A percentile compares a stretch with the other conserved stretches of the same genome.
phyloP scores from a whole-genome alignment of 2,888 invertebrate genomes.

The Pandemis heparana region DNA sequence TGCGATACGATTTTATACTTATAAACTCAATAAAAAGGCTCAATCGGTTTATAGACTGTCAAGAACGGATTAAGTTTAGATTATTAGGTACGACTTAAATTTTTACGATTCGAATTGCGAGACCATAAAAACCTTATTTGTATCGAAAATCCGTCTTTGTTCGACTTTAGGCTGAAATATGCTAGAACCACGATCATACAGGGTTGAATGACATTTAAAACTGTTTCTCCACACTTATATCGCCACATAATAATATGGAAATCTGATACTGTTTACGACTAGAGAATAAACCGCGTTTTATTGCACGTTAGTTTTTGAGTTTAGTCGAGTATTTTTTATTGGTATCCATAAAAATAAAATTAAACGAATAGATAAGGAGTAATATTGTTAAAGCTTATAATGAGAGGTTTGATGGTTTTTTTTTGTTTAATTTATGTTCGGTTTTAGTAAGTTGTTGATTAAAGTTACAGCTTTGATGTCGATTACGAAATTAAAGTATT shows the following conservation, averaged over 20 bases:
- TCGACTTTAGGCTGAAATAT: slow-evolving; percentile 53
- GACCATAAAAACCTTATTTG: slow-evolving; percentile 13
- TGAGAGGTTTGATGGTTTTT: slow-evolving; percentile 51
- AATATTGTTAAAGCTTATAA: slow-evolving; percentile 51
- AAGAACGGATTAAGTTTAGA: background rate
- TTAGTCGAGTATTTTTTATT: slow-evolving; percentile 57
- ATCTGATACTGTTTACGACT: slow-evolving; percentile 63
- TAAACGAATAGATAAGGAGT: slow-evolving; percentile 59
- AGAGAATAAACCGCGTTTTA: slow-evolving; percentile 62
- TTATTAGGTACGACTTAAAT: slow-evolving; percentile 15
- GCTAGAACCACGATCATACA: slow-evolving; percentile 48
- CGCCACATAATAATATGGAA: slow-evolving; percentile 63
- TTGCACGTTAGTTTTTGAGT: slow-evolving; percentile 56
- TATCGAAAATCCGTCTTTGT: slow-evolving; percentile 51
- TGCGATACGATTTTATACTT: background rate
- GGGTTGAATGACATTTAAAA: slow-evolving; percentile 62
- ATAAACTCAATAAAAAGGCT: slow-evolving; percentile 24
- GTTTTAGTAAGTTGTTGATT: slow-evolving; percentile 42
- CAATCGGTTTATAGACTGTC: slow-evolving; percentile 15
- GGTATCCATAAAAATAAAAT: slow-evolving; percentile 60
- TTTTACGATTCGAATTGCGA: slow-evolving; percentile 29
- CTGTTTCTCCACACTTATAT: slow-evolving; percentile 58
- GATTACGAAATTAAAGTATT: slow-evolving; percentile 23
- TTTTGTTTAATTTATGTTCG: slow-evolving; percentile 45
- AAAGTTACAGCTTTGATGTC: slow-evolving; percentile 16